Evolutionary conservation across 1,140 invertebrate species (phyloP).

Genomic region (Maniola jurtina): DNA sequence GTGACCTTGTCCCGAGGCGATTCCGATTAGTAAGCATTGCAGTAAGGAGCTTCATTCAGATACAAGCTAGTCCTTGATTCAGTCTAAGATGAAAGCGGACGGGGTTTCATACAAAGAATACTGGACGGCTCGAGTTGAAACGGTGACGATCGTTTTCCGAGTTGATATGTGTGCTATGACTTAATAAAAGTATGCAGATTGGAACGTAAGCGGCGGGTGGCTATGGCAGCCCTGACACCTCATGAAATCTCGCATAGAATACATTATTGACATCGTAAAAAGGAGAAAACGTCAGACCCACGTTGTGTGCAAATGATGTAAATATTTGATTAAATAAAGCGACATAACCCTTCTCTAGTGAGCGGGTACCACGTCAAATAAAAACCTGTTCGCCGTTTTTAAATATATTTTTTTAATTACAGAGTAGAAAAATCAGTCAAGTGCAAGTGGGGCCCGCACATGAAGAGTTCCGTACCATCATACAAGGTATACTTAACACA

Average conservation of each 20-base stretch:
- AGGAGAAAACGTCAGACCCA: constrained; percentile 57
- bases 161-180: neutral
- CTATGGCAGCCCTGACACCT: constrained; percentile 1
- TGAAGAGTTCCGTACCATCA: too few species aligned
- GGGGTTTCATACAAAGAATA: too few species aligned
- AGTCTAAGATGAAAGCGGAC: too few species aligned
- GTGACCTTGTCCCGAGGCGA: too few species aligned
- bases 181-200: neutral
- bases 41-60: too few species aligned
- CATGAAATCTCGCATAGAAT: constrained; percentile 33
- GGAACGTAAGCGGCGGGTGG: neutral
- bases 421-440: neutral
- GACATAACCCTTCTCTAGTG: constrained; percentile 28
- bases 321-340: constrained; percentile 60
- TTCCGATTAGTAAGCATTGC: too few species aligned
- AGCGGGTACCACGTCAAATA: constrained; percentile 3
- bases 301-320: constrained; percentile 46
- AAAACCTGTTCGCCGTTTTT: neutral
- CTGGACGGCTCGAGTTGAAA: too few species aligned
- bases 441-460: too few species aligned
- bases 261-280: constrained; percentile 55
- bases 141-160: too few species aligned
- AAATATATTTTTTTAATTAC: constrained; percentile 1
- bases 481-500: too few species aligned
- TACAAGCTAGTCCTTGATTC: too few species aligned